These are phyloP conservation scores for Parapristionchus giblindavisi DNA, from an alignment of 2,888 invertebrate genomes.

Conservation along the genomic window DNA sequence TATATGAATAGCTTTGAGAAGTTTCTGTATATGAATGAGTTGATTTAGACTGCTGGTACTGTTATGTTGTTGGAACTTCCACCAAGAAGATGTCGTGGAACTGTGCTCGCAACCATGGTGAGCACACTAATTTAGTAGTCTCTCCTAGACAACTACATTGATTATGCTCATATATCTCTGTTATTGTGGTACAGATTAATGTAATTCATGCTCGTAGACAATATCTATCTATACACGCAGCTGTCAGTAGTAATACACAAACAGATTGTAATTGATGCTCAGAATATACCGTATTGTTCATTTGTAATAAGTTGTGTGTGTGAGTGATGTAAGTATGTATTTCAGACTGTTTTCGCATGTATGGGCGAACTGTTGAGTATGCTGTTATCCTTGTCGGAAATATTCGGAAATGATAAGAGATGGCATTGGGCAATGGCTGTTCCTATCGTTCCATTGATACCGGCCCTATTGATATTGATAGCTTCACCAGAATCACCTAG, in stretches of 20 bases:
- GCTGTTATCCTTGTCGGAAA: conserved; percentile 55
- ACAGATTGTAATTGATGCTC: neutral
- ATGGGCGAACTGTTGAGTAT: conserved; percentile 62
- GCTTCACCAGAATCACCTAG: conserved; percentile 62
- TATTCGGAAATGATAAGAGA: conserved; percentile 48
- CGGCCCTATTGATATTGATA: conserved; percentile 50
- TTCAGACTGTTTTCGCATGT: conserved; percentile 66
- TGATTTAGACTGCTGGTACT: conserved; percentile 57
- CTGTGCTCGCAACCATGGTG: conserved; percentile 58
- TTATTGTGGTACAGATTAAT: no score
- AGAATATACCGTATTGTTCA: neutral
- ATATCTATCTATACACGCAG: no score
- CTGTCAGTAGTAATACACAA: no score
- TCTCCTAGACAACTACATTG: no score
- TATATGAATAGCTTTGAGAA: neutral
- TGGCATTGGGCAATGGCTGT: conserved; percentile 62
- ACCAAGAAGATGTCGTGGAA: conserved; percentile 57
- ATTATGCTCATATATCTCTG: no score
- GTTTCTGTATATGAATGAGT: neutral
- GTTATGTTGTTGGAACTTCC: conserved; percentile 64
- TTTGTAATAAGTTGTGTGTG: neutral
- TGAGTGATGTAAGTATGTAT: neutral
- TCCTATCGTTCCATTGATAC: conserved; percentile 53
- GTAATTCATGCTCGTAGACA: no score
- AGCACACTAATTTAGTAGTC: no score